A percentile compares a stretch with the other conserved stretches of the same genome.
Evolutionary conservation across 2,888 invertebrate species (phyloP).

Genomic region (Drosophila kokeensis): DNA sequence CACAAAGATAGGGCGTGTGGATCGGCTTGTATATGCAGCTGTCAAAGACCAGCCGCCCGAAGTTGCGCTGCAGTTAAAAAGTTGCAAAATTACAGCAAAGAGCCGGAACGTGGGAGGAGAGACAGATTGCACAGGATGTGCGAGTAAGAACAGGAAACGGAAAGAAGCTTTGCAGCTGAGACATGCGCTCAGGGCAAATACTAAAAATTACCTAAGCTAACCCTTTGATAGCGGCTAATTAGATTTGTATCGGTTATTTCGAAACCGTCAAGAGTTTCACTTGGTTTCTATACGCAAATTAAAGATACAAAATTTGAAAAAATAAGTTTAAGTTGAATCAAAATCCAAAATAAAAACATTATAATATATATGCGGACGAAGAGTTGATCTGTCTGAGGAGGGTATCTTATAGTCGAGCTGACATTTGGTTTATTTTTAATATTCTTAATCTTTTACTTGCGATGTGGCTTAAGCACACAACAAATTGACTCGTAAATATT

Average conservation of each 20-base stretch:
- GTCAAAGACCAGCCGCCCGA: conserved; percentile 70
- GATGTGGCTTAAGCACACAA: conserved; percentile 9
- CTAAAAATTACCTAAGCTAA: background rate
- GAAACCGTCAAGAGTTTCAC: background rate
- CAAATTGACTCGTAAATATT: conserved; percentile 59
- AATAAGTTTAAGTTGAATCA: background rate
- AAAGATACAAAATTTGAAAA: background rate
- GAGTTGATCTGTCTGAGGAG: background rate
- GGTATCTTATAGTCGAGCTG: background rate
- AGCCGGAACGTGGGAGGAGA: background rate
- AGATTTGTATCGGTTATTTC: background rate
- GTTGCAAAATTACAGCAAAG: conserved; percentile 46
- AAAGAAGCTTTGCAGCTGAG: conserved; percentile 11
- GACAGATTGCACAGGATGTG: background rate
- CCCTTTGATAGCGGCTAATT: background rate
- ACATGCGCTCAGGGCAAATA: conserved; percentile 14
- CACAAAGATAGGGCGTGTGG: conserved; percentile 33
- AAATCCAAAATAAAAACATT: background rate
- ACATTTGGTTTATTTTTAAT: background rate
- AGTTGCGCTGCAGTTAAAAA: conserved; percentile 59
- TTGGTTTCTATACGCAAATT: background rate
- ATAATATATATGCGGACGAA: background rate
- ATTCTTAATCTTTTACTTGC: conserved; percentile 2
- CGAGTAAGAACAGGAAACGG: conserved; percentile 18
- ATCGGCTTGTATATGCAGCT: conserved; percentile 66